Evolutionary conservation across 2,888 invertebrate genomes (phyloP).

Genomic region (Scaptomyza polygonia): DNA sequence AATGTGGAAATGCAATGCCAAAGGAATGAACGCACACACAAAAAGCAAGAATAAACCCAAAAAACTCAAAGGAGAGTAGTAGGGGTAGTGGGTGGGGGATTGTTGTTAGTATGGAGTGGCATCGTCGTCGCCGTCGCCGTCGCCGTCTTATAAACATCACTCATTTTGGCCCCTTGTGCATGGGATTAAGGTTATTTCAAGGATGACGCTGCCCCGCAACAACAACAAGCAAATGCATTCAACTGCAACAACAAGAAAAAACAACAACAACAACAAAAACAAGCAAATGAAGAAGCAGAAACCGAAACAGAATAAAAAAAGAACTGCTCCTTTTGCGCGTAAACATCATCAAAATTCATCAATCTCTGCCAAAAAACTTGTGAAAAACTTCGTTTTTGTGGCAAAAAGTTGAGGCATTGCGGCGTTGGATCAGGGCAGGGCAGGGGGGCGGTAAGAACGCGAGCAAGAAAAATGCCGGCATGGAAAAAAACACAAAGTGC

Average conservation of each 20-base stretch:
- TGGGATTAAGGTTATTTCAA: slow-evolving; percentile 84
- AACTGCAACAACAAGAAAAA: slow-evolving; percentile 3
- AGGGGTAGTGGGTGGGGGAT: not conserved
- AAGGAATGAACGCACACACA: slow-evolving; percentile 57
- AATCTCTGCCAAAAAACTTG: slow-evolving; percentile 83
- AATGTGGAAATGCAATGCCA: slow-evolving; percentile 38
- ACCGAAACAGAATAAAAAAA: slow-evolving; percentile 27
- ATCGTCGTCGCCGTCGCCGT: slow-evolving; percentile 55
- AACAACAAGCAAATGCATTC: slow-evolving; percentile 24
- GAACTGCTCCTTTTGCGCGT: slow-evolving; percentile 73
- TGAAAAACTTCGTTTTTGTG: slow-evolving; percentile 62
- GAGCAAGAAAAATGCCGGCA: slow-evolving; percentile 30
- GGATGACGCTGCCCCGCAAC: slow-evolving; percentile 67
- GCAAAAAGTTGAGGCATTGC: not conserved
- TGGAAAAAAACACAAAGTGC: slow-evolving; percentile 48
- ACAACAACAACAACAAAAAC: not conserved
- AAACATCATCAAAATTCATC: slow-evolving; percentile 83
- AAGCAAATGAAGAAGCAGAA: not conserved
- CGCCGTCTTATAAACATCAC: slow-evolving; percentile 76
- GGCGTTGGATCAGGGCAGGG: too few relatives aligned
- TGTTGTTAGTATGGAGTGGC: not conserved
- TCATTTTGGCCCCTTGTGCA: slow-evolving; percentile 81
- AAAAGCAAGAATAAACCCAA: not conserved
- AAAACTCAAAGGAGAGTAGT: not conserved
- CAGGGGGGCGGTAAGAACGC: not conserved